phyloP scores from a whole-genome alignment of 2,113 vertebrate genomes.

The Ahaetulla prasina region DNA sequence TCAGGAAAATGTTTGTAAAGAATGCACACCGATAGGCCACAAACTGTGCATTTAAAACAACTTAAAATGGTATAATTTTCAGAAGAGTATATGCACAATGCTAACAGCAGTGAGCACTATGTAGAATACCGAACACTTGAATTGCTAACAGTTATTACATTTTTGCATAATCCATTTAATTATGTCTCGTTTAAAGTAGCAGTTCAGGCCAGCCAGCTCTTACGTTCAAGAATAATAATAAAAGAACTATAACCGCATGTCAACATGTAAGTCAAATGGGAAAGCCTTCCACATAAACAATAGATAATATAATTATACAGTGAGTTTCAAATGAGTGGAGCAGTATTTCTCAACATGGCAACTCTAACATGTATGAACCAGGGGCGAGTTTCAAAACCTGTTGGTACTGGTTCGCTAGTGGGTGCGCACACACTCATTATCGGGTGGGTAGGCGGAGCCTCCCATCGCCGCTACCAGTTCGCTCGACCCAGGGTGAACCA shows the following conservation, averaged over 20 bases:
- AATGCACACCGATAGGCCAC: neutral
- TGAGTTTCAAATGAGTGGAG: neutral
- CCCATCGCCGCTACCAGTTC: too few relatives aligned
- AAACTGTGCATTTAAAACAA: constrained; percentile 7
- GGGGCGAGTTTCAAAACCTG: too few relatives aligned
- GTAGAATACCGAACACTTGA: neutral
- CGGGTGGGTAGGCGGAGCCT: too few relatives aligned
- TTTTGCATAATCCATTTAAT: neutral
- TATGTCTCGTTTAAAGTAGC: neutral
- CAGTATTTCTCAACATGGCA: neutral
- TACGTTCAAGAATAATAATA: neutral
- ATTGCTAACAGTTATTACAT: neutral
- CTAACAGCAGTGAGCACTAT: neutral
- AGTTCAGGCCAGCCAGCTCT: neutral
- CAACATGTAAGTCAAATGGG: neutral
- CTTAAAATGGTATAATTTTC: constrained; percentile 12
- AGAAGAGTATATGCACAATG: neutral
- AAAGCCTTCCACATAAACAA: neutral
- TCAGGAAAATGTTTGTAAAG: neutral
- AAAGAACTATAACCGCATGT: neutral
- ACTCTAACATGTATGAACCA: neutral
- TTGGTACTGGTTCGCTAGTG: too few relatives aligned
- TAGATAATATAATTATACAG: neutral
- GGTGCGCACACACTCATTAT: too few relatives aligned
- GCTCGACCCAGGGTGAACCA: too few relatives aligned